Evolutionary conservation across 1,140 invertebrate genomes (phyloP), one percentile per base, ranked within the genome.

Genomic region (Drosophila subpulchrella): DNA sequence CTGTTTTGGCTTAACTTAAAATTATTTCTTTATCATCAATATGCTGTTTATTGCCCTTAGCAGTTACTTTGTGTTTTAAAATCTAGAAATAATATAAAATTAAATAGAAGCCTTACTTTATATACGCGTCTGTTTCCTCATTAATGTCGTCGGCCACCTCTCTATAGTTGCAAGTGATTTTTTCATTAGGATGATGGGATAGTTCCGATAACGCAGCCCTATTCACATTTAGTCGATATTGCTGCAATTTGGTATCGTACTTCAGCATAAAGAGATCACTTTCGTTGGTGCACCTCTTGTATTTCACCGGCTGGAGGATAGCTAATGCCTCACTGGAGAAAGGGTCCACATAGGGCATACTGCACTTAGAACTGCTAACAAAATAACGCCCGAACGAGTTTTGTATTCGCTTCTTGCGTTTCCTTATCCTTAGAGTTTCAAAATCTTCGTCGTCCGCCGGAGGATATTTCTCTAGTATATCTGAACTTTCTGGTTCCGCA

Each of bases 291-390:
- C 38, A 39, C 3, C 12, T 13, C 38, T 39, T 39, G 38, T 13
- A 39, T 39, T 39, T 39, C 13, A 39, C 38, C 11, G 38, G 38
- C 5, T 39, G 11, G 13, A 39, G 38, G 11, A n/a, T 13, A 39
- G 38, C 38, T 39, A 39, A 13, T 4, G 13, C 38, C 38, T n/a
- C 38, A 11, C 38, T 39, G 38, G 38, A 39, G 1, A 39, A 39
- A 6, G 38, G 38, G 11, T 39, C 38, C 38, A 39, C 38, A 39
- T 13, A 39, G 38, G 38, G 38, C 38, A 39, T 39, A 39, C 38
- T 12, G 38, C 38, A 39, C 15, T 59, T 77, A 4, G 20, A 15
- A 54, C 46, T 84, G 15, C 46, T 47, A 0, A 84, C 81, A 56
- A 80, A 84, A 39, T 39, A 39, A 39, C 38, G 38, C 1, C 38